Evolutionary conservation across 1,140 invertebrate species (phyloP).

Genomic region (Drosophila equinoxialis): DNA sequence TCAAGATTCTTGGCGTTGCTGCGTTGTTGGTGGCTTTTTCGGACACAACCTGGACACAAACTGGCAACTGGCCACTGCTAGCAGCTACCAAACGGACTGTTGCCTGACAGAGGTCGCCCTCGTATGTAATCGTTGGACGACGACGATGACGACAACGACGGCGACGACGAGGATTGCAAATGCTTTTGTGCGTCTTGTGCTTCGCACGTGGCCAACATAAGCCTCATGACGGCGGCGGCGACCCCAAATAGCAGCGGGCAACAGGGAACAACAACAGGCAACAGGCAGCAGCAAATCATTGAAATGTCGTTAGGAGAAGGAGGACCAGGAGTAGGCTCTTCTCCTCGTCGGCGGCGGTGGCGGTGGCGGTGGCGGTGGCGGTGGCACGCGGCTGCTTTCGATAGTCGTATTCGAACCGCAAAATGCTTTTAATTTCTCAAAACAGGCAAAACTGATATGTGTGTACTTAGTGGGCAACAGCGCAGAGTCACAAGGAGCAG

Average conservation of each 20-base stretch:
- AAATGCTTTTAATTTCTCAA: conserved; percentile 82
- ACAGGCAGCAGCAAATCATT: conserved; percentile 67
- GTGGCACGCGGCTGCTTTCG: conserved; percentile 69
- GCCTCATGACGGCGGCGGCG: conserved; percentile 41
- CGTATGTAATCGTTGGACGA: conserved; percentile 66
- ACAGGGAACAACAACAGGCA: conserved; percentile 1
- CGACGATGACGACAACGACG: conserved; percentile 35
- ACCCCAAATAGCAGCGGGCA: conserved; percentile 36
- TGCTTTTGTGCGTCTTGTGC: conserved; percentile 76
- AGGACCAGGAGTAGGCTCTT: conserved; percentile 51
- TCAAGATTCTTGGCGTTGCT: conserved; percentile 74
- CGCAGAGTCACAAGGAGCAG: conserved; percentile 12
- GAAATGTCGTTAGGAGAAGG: conserved; percentile 74
- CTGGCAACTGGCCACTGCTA: conserved; percentile 43
- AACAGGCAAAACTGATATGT: conserved; percentile 60
- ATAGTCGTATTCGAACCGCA: conserved; percentile 73
- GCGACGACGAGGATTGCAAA: conserved; percentile 67
- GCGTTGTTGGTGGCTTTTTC: conserved; percentile 75
- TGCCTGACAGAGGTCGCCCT: conserved; percentile 75
- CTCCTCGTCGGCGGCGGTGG: conserved; percentile 9
- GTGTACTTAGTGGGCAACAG: conserved; percentile 38
- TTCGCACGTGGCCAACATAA: conserved; percentile 72
- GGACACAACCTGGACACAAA: conserved; percentile 36
- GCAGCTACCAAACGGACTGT: too few species aligned
- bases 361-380: not conserved